Percentiles rank a stretch among this genome's conserved stretches.
Evolutionary conservation across 1,140 invertebrate species (phyloP).

Genomic region (Ptiloglossa arizonensis): DNA sequence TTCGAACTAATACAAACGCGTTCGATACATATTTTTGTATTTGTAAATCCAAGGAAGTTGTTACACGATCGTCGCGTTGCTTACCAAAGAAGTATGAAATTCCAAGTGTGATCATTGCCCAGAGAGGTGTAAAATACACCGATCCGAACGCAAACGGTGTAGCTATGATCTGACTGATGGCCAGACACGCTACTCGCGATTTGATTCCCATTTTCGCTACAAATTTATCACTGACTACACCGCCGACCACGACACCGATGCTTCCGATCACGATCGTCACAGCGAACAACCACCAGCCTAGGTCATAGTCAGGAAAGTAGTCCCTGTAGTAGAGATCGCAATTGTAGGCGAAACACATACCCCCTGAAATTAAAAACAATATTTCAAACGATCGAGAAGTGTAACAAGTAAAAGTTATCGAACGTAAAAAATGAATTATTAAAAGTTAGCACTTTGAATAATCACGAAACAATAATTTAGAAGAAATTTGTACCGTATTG

Average conservation of each 20-base stretch:
- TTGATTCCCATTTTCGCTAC: slow-evolving; percentile 93
- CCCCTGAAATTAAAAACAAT: slow-evolving; percentile 83
- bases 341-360: slow-evolving; percentile 95
- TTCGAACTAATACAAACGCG: too few species aligned
- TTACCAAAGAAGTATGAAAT: slow-evolving; percentile 93
- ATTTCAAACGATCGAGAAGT: too few species aligned
- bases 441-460: too few species aligned
- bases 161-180: slow-evolving; percentile 91
- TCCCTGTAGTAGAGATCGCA: slow-evolving; percentile 93
- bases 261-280: slow-evolving; percentile 93
- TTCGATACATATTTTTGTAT: too few species aligned
- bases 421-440: too few species aligned
- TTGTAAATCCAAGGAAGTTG: too few species aligned
- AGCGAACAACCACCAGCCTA: slow-evolving; percentile 93
- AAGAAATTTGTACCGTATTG: too few species aligned
- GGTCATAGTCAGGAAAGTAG: slow-evolving; percentile 93
- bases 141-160: slow-evolving; percentile 95
- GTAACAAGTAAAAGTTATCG: too few species aligned
- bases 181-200: slow-evolving; percentile 91
- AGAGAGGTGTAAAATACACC: slow-evolving; percentile 90
- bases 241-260: slow-evolving; percentile 93
- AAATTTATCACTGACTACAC: slow-evolving; percentile 93
- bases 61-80: neutral
- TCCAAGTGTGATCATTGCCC: slow-evolving; percentile 92
- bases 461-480: too few species aligned